Conservation (phyloP, 2,797 vertebrate species). For the Allobates femoralis region DNA sequence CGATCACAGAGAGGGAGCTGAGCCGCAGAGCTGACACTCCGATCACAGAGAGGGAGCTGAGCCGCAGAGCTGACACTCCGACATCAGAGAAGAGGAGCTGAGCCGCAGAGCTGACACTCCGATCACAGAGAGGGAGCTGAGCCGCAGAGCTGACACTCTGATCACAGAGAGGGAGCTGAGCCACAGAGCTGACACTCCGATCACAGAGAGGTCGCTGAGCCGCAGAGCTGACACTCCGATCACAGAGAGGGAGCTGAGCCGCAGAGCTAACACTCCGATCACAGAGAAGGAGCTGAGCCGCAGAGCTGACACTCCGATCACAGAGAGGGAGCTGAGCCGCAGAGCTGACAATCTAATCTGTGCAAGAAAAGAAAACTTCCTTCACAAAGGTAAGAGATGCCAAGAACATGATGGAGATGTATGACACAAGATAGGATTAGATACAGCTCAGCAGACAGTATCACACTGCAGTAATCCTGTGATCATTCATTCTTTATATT, state of each 20-base stretch:
- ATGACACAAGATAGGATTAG: neutral
- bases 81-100: neutral
- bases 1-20: neutral
- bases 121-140: neutral
- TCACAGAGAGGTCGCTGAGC: too few species aligned
- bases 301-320: neutral
- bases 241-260: neutral
- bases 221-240: too few species aligned
- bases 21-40: constrained; percentile 23
- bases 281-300: neutral
- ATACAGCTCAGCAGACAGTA: neutral
- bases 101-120: too few species aligned
- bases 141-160: constrained; percentile 25
- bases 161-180: too few species aligned
- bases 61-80: too few species aligned
- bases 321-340: neutral
- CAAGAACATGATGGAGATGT: neutral
- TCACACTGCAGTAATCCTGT: too few species aligned
- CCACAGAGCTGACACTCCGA: too few species aligned
- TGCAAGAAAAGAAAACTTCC: neutral
- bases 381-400: neutral
- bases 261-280: constrained; percentile 27
- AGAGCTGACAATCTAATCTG: constrained; percentile 16
- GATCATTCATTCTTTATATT: too few species aligned
- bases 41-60: too few species aligned